Base-by-base conservation (phyloP, 2,888 invertebrate species). In the Eupeodes latifasciatus region DNA sequence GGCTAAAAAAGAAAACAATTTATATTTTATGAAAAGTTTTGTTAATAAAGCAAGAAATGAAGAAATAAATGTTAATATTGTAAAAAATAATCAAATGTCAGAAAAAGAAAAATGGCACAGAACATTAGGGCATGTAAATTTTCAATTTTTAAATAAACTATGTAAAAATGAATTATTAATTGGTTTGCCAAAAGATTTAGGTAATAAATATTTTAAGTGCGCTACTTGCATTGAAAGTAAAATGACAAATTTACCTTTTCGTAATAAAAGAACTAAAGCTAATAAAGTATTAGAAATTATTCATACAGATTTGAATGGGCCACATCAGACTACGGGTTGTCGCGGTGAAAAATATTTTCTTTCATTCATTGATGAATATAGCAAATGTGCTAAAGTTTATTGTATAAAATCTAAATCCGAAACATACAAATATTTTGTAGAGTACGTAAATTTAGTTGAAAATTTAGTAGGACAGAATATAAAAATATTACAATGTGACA, bases 121-220 rank as follows among this genome's bases (percentile, higher is more conserved):
- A 36, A 36, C 36, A 7, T 36, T 36, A 36, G 36, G 36, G 2
- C 36, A 36, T 36, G 69, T 80, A 49, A 71, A 72, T 75, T 75
- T 75, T 62, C 49, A 75, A 62, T 62, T 61, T 47, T 61, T 67
- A 53, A 49, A 81, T 66, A 78, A n/a, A 49, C 57, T 78, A 36
- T 51, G 61, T 19, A 74, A 72, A 57, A 59, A 72, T 49, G 55
- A 78, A 78, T 59, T 83, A 59, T 34, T 83, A 64, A 40, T 66
- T 16, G 83, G 78, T 78, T 66, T 78, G 40, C 83, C 74, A 64
- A 64, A 83, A 40, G 72, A 78, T 55, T 66, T 83, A 78, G 78
- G 64, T 72, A 74, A 75, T 47, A 16, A 53, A 34, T 14, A 61
- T 44, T 61, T 69, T 40, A 84, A 84, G 59, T 79, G 84, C 55